These are phyloP conservation scores for Flexamia atlantica DNA, from an alignment of 2,888 invertebrate genomes.

Conservation along the genomic window DNA sequence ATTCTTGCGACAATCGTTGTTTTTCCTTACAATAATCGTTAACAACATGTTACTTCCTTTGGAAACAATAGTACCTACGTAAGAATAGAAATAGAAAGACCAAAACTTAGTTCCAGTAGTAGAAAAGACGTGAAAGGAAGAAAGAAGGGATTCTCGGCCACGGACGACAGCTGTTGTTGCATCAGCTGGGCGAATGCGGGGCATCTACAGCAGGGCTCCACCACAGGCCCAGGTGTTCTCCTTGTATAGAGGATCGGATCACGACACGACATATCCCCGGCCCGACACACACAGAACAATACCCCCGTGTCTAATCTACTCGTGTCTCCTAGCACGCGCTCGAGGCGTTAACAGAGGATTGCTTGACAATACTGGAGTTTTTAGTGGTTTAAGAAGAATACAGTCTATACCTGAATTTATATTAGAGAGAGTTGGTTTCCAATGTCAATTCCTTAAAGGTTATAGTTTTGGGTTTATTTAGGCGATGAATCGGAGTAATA, in stretches of 20 bases:
- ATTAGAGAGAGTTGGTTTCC: too few relatives aligned
- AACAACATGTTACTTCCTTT: too few relatives aligned
- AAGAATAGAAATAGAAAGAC: not conserved
- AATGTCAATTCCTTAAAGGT: too few relatives aligned
- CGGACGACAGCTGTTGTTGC: conserved; percentile 1
- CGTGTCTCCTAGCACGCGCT: not conserved
- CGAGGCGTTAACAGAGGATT: not conserved
- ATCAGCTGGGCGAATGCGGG: conserved; percentile 21
- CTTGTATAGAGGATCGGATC: not conserved
- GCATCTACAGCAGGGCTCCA: not conserved
- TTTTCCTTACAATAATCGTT: too few relatives aligned
- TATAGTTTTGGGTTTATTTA: too few relatives aligned
- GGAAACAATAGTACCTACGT: too few relatives aligned
- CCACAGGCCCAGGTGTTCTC: conserved; percentile 3
- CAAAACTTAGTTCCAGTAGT: too few relatives aligned
- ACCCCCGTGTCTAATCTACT: not conserved
- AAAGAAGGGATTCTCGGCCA: not conserved
- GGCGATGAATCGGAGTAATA: too few relatives aligned
- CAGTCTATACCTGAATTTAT: too few relatives aligned
- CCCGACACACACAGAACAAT: not conserved
- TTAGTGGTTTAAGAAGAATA: too few relatives aligned
- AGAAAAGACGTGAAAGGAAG: not conserved
- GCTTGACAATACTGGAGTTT: too few relatives aligned
- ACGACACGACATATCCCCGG: not conserved
- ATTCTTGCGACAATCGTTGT: too few relatives aligned